Evolutionary conservation across 2,888 invertebrate species (phyloP), one percentile per base, ranked within the genome.

Genomic region (Erebia epiphron): DNA sequence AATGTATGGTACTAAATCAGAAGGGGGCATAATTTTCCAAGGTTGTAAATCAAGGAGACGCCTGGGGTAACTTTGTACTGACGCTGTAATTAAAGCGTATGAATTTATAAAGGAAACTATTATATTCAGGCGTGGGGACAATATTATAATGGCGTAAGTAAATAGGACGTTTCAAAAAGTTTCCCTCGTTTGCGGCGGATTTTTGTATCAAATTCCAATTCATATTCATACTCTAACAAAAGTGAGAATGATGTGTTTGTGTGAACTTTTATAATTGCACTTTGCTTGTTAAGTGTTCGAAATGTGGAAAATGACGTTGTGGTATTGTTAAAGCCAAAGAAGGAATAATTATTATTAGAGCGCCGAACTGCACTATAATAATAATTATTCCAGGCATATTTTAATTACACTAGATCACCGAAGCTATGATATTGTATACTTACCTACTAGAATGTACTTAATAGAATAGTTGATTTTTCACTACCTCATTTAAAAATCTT

Each of bases 1-100:
- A 88, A 85, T 80, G 79, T 79, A 79, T 74, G 74, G 81, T 80
- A 80, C 83, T 90, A 88, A 88, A 90, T 90, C 88, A 89, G 82
- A 81, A 79, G 79, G 79, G 79, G 85, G 83, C 86, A 84, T 87
- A 88, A 89, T 90, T 87, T 84, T 83, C 83, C 73, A 76, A 77
- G 78, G 79, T 79, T 80, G 81, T 86, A 86, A 88, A 83, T 81
- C 81, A 78, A 75, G 79, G 75, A 74, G 74, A 72, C 69, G 72
- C 62, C 70, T 65, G 75, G 73, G 73, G 72, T 70, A 67, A 50
- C 69, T 75, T 61, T 67, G 67, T 67, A 58, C 67, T 57, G 57
- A 35, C 71, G 64, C 72, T 74, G 76, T 76, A 78, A 77, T 78
- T 77, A 78, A 78, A 75, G 71, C 71, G 75, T 73, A 71, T 73